Conservation (phyloP, 2,797 vertebrate species). For the Novumbra hubbsi region DNA sequence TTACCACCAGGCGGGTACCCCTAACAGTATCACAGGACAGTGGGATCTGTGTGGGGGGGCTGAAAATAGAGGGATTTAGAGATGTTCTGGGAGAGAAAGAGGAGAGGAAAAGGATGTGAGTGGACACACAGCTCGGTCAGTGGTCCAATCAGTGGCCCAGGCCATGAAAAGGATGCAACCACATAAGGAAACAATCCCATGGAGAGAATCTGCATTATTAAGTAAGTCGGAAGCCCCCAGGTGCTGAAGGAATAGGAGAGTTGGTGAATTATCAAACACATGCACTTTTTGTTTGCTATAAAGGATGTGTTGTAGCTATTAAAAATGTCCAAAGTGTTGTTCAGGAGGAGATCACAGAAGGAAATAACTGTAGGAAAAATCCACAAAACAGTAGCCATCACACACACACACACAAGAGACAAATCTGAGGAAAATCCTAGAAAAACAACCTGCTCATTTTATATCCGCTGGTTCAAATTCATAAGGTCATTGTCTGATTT, state of each 20-base stretch:
- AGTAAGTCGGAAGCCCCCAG: background rate
- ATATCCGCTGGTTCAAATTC: slow-evolving; percentile 35
- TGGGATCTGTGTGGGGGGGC: slow-evolving; percentile 24
- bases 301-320: background rate
- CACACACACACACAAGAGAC: slow-evolving; percentile 48
- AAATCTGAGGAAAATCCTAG: slow-evolving; percentile 61
- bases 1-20: background rate
- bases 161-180: background rate
- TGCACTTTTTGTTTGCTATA: slow-evolving; percentile 27
- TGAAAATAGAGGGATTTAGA: background rate
- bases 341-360: slow-evolving; percentile 49
- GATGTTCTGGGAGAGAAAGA: slow-evolving; percentile 19
- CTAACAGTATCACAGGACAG: slow-evolving; percentile 37
- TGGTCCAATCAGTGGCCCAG: background rate
- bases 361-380: slow-evolving; percentile 54
- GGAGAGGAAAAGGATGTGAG: slow-evolving; percentile 32
- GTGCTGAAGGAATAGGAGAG: slow-evolving; percentile 8
- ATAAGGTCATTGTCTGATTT: background rate
- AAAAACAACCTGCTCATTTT: slow-evolving; percentile 45
- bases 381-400: slow-evolving; percentile 60
- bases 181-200: background rate
- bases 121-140: background rate
- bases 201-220: slow-evolving; percentile 4
- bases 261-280: slow-evolving; percentile 18
- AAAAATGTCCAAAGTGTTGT: slow-evolving; percentile 20